Evolutionary conservation across 2,888 invertebrate genomes (phyloP), one percentile per base, ranked within the genome.

Genomic region (Caenorhabditis doughertyi): DNA sequence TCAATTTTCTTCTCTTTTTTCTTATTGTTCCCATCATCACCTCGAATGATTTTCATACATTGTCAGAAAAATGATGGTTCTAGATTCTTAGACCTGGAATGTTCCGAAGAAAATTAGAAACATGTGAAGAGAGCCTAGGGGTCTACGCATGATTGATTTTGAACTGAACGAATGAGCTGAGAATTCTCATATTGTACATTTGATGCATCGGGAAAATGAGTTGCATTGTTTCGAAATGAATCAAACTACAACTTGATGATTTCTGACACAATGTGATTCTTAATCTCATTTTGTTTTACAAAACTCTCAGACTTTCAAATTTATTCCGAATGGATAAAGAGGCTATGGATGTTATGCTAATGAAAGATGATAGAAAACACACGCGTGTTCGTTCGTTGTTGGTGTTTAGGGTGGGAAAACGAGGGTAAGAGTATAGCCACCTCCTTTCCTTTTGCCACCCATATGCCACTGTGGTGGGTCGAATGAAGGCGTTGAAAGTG

Each of bases 391-490:
- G 60, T 27, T 11, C 18, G n/a, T 49, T 42, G 39, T 53, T 68
- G 65, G 32, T 51, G 51, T 56, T 67, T 39, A 44, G 9, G 42
- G 68, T 71, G 71, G 58, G 35, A 23, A 39, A 58, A 16, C 4
- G 42, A 3, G 53, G 53, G n/a, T 21, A 64, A 47, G 64, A 51
- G 65, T 65, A 65, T 32, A 65, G 49, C 35, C 49, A 64, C 49
- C 71, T 25, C 29, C 27, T 35, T 39, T 65, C 44, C 44, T 47
- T n/a, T 47, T 47, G 18, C 58, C 65, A 67, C 32, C 56, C 67
- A 74, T 67, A 51, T 58, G 67, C 58, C 56, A 67, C 60, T 27
- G 49, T 39, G 49, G 60, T 74, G 65, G 56, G 56, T 58, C 55
- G 74, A 18, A 51, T 55, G 65, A 47, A 58, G 56, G 44, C 23